These are phyloP conservation scores for Cepaea hortensis DNA, from an alignment of 2,888 invertebrate genomes.

Conservation along the genomic window DNA sequence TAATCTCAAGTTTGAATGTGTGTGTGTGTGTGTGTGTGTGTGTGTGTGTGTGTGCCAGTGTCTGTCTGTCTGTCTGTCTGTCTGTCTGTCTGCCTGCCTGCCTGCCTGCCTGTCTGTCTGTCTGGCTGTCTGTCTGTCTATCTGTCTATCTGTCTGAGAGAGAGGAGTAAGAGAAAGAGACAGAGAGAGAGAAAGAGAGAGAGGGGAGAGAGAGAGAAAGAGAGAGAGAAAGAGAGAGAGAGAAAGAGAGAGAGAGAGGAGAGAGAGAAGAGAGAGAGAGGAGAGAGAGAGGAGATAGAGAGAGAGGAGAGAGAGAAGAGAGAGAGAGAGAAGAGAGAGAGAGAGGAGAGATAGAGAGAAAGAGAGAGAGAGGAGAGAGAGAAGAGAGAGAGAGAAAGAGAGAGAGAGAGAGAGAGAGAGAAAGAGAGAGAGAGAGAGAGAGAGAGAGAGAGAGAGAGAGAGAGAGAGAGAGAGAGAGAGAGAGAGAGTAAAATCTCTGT, in stretches of 20 bases:
- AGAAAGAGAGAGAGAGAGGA: conserved; percentile 7
- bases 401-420: too few species aligned
- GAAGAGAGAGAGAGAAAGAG: not conserved
- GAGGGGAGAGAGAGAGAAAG: conserved; percentile 12
- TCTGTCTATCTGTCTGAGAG: too few species aligned
- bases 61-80: too few species aligned
- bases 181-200: not conserved
- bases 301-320: too few species aligned
- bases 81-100: too few species aligned
- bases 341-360: not conserved
- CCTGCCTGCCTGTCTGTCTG: too few species aligned
- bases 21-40: too few species aligned
- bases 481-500: not conserved
- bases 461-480: not conserved
- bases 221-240: conserved; percentile 25
- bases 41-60: too few species aligned
- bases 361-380: conserved; percentile 3
- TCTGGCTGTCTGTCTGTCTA: too few species aligned
- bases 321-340: not conserved
- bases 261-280: not conserved
- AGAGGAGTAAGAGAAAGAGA: not conserved
- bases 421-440: not conserved
- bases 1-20: too few species aligned
- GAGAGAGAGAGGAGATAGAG: not conserved
- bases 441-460: not conserved